Conservation (phyloP, 2,797 vertebrate species). For the Lophius americanus region DNA sequence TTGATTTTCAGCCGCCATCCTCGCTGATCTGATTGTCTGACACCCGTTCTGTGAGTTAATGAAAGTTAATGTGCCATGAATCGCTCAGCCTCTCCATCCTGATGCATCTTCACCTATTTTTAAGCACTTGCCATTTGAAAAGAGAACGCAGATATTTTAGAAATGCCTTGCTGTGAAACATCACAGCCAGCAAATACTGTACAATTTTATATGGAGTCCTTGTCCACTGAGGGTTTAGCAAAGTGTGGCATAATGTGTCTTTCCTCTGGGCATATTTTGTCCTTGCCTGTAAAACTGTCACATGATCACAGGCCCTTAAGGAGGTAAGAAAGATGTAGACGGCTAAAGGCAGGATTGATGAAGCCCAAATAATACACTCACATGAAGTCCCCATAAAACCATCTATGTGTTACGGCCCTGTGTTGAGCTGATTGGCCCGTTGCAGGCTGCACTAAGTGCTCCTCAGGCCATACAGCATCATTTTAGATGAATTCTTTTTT, state of each 20-base stretch:
- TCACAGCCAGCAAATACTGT: slow-evolving; percentile 15
- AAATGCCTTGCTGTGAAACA: slow-evolving; percentile 17
- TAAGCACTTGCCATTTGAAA: slow-evolving; percentile 30
- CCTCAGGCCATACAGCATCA: no score
- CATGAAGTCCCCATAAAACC: slow-evolving; percentile 48
- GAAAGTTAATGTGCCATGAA: slow-evolving; percentile 67
- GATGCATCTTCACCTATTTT: slow-evolving; percentile 29
- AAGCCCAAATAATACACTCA: slow-evolving; percentile 28
- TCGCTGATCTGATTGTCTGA: slow-evolving; percentile 59
- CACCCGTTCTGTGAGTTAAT: slow-evolving; percentile 39
- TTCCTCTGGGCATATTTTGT: slow-evolving; percentile 45
- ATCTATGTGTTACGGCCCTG: slow-evolving; percentile 57
- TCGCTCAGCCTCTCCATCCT: slow-evolving; percentile 22
- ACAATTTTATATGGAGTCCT: slow-evolving; percentile 24
- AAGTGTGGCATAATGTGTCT: slow-evolving; percentile 41
- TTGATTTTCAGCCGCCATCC: slow-evolving; percentile 63
- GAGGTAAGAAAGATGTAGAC: slow-evolving; percentile 39
- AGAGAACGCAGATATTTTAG: slow-evolving; percentile 1
- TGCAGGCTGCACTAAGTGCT: slow-evolving; percentile 29
- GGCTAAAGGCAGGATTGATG: slow-evolving; percentile 55
- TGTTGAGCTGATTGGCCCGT: slow-evolving; percentile 36
- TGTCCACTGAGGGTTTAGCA: slow-evolving; percentile 26
- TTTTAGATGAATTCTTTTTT: background rate
- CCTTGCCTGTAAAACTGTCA: slow-evolving; percentile 54
- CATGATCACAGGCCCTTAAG: slow-evolving; percentile 34